Conservation (phyloP, 1,140 invertebrate species). For the Druon quercuslanigerum region DNA sequence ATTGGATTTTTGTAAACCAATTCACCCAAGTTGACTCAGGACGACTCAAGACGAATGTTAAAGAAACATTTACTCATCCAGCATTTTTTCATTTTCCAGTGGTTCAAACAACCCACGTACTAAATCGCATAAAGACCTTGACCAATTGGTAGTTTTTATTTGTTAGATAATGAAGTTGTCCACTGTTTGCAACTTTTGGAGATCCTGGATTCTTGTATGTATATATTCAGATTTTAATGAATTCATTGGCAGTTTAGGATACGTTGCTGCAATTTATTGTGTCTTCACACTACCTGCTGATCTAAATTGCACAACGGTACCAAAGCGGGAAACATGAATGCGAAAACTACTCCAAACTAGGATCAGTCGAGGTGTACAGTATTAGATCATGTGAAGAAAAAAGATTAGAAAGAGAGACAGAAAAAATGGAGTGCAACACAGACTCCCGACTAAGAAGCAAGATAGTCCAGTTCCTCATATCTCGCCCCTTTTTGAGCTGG, state of each 20-base stretch:
- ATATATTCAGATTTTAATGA: too few relatives aligned
- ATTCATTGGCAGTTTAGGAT: too few relatives aligned
- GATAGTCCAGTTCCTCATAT: slow-evolving; percentile 69
- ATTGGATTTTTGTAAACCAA: background rate
- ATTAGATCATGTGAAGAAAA: slow-evolving; percentile 49
- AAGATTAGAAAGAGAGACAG: slow-evolving; percentile 38
- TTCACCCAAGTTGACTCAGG: background rate
- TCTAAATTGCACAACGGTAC: slow-evolving; percentile 24
- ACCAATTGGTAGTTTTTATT: too few relatives aligned
- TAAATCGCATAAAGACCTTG: too few relatives aligned
- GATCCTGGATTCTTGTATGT: too few relatives aligned
- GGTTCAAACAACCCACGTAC: too few relatives aligned
- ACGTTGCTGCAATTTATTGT: background rate
- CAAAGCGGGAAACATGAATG: slow-evolving; percentile 43
- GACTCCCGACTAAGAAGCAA: slow-evolving; percentile 38
- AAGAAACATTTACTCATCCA: background rate
- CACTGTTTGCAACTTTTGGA: too few relatives aligned
- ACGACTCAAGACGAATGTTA: background rate
- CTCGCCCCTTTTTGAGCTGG: slow-evolving; percentile 65
- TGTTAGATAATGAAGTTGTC: too few relatives aligned
- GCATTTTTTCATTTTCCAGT: too few relatives aligned
- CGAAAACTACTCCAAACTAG: slow-evolving; percentile 50
- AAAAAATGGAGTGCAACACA: slow-evolving; percentile 45
- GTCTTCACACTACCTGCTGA: slow-evolving; percentile 23
- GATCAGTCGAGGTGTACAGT: slow-evolving; percentile 48